Conservation (phyloP, 2,113 vertebrate species). For the Elanoides forficatus region DNA sequence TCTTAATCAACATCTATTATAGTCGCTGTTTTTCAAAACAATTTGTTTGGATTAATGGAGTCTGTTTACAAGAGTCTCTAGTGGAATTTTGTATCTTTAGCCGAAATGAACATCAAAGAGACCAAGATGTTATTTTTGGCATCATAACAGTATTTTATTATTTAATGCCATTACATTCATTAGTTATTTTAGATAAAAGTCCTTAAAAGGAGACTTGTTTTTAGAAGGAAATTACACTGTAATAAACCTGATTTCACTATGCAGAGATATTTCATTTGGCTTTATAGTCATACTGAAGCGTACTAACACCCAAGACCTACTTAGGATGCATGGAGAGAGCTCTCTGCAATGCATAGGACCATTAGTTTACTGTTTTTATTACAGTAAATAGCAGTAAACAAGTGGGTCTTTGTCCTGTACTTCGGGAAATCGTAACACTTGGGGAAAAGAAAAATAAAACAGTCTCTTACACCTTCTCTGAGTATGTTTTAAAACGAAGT, state of each 20-base stretch:
- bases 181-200: background rate
- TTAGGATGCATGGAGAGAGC: background rate
- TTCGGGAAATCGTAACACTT: background rate
- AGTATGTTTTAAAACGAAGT: background rate
- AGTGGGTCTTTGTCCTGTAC: background rate
- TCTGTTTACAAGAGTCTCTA: background rate
- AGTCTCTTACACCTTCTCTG: background rate
- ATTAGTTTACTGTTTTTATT: background rate
- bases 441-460: background rate
- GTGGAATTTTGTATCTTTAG: slow-evolving; percentile 25
- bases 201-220: background rate
- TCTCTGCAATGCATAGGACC: background rate
- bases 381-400: background rate
- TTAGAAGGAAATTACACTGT: background rate
- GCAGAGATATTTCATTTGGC: background rate
- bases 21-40: background rate
- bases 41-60: slow-evolving; percentile 41
- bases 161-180: slow-evolving; percentile 15
- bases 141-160: background rate
- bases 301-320: background rate
- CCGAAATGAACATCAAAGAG: slow-evolving; percentile 41
- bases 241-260: background rate
- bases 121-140: background rate
- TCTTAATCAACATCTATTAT: slow-evolving; percentile 8
- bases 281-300: background rate